A percentile compares a stretch with the other conserved stretches of the same genome.
phyloP scores from a whole-genome alignment of 2,888 invertebrate species.

The Heliconius ismenius region DNA sequence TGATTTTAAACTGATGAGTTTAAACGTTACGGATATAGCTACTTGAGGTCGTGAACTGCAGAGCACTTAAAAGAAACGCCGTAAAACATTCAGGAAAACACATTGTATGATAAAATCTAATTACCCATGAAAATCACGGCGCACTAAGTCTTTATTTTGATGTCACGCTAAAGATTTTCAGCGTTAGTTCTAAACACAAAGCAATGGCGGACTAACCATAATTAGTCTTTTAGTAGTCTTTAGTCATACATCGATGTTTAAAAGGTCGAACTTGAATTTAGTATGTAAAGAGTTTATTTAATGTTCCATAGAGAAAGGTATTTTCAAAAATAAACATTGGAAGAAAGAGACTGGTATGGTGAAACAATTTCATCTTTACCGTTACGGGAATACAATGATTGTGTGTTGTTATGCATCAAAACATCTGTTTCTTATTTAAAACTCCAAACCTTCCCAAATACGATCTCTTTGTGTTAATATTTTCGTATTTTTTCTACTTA shows the following conservation, averaged over 20 bases:
- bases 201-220: neutral
- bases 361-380: conserved; percentile 39
- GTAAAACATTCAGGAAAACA: conserved; percentile 39
- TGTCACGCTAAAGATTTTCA: neutral
- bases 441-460: conserved; percentile 60
- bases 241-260: neutral
- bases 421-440: conserved; percentile 60
- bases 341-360: conserved; percentile 29
- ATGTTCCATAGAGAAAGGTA: conserved; percentile 34
- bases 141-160: conserved; percentile 13
- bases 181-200: neutral
- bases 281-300: conserved; percentile 20
- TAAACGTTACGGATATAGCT: conserved; percentile 73
- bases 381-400: conserved; percentile 40
- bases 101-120: conserved; percentile 40
- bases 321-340: conserved; percentile 33
- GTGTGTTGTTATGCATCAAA: conserved; percentile 49
- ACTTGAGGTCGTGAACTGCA: conserved; percentile 63
- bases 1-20: conserved; percentile 78
- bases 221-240: no score
- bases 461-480: conserved; percentile 51
- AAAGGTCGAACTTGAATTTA: neutral
- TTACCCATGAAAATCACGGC: conserved; percentile 38
- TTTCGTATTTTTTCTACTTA: conserved; percentile 65
- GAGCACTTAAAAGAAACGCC: conserved; percentile 55